Evolutionary conservation across 2,888 invertebrate species (phyloP), one percentile per base, ranked within the genome.

Genomic region (Phragmatobia fuliginosa): DNA sequence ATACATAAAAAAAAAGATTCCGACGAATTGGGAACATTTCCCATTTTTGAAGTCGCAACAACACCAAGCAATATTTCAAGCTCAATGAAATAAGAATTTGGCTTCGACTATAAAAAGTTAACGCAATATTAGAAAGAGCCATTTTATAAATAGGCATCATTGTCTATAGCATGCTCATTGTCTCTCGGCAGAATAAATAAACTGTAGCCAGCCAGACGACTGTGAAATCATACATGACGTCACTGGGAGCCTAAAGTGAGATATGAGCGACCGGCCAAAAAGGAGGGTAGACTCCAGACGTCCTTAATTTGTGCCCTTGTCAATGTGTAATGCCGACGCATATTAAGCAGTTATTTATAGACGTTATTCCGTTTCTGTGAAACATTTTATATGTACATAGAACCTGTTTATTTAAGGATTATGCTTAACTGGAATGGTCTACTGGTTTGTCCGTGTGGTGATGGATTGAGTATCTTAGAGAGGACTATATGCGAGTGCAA

Each of bases 271-370:
- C 33, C 8, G n/a, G 31, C 45, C 25, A 62, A 25, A 61, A 21
- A 59, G 56, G 28, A 16, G 28, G 28, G 28, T 56, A 28, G 6
- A 56, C 16, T 28, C 14, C 63, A 79, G 75, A 75, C 77, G 70
- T 72, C 68, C 70, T 75, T 75, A 77, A 77, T 77, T 73, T 66
- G 71, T 67, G 67, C 68, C 75, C 75, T 75, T 77, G 77, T 73
- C 73, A 67, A 59, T 59, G 49, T 68, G 58, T 67, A 66, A 32
- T 61, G 36, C 60, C 67, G 33, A 73, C 70, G 66, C 62, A 70
- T 49, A 67, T 73, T 45, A 33, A 61, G 41, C 62, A 25, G 31
- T 60, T 71, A 63, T 68, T 67, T 64, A 69, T 62, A 63, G 18
- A 38, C 52, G 61, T 52, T 16, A 33, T 52, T 49, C 5, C 6